A percentile compares a stretch with the other conserved stretches of the same genome.
Conservation (phyloP, 2,888 invertebrate genomes). For the Chaetoderma sp. region DNA sequence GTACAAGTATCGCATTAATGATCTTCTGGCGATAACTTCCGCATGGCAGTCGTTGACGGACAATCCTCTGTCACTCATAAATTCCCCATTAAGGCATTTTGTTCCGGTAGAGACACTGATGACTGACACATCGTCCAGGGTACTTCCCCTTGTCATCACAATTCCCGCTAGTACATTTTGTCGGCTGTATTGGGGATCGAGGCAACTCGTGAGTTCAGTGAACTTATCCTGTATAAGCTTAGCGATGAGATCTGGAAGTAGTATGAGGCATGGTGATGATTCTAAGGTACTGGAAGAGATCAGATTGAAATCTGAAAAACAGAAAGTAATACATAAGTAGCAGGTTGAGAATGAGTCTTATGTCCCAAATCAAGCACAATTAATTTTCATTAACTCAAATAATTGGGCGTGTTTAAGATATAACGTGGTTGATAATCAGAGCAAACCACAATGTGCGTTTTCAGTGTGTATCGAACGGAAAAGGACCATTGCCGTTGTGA, state of each 20-base stretch:
- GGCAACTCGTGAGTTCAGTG: conserved; percentile 61
- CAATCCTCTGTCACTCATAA: conserved; percentile 87
- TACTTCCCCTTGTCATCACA: conserved; percentile 78
- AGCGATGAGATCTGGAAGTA: conserved; percentile 65
- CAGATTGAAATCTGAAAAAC: too few relatives aligned
- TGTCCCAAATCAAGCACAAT: too few relatives aligned
- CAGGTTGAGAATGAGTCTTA: too few relatives aligned
- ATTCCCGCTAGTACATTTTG: conserved; percentile 96
- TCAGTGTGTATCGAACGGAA: too few relatives aligned
- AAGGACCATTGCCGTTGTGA: too few relatives aligned
- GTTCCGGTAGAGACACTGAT: conserved; percentile 85
- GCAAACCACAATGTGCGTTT: too few relatives aligned
- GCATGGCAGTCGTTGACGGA: conserved; percentile 97
- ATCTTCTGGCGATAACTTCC: conserved; percentile 87
- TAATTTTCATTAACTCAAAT: too few relatives aligned
- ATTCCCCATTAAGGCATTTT: conserved; percentile 94
- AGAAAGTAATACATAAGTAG: too few relatives aligned
- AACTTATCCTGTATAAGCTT: conserved; percentile 62
- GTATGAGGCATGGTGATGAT: too few relatives aligned
- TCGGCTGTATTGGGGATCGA: conserved; percentile 60
- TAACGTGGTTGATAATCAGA: too few relatives aligned
- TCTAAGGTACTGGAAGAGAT: too few relatives aligned
- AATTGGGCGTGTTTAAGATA: too few relatives aligned
- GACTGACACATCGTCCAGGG: conserved; percentile 45
- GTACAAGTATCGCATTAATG: conserved; percentile 70